phyloP scores from a whole-genome alignment of 2,113 vertebrate species.

The Lepisosteus oculatus region DNA sequence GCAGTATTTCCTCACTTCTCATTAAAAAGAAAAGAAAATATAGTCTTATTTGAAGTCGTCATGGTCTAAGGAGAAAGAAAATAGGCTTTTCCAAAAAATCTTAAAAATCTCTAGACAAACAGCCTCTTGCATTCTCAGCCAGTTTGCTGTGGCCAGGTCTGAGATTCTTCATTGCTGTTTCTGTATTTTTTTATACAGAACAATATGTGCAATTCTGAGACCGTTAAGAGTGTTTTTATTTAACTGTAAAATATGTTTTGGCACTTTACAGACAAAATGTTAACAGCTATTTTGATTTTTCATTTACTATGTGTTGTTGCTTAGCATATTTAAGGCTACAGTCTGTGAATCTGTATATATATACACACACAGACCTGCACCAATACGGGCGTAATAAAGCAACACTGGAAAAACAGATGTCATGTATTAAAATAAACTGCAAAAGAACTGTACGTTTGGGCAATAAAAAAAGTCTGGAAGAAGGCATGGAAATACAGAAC shows the following conservation, averaged over 20 bases:
- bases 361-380: neutral
- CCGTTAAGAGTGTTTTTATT: neutral
- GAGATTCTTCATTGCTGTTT: no score
- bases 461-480: conserved; percentile 1
- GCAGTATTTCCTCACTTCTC: no score
- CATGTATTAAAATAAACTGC: neutral
- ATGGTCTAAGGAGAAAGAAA: no score
- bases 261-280: neutral
- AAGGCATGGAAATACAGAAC: neutral
- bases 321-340: neutral
- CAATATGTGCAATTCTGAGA: neutral
- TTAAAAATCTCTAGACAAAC: no score
- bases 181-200: no score
- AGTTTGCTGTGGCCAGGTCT: no score
- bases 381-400: neutral
- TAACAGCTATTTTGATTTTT: neutral
- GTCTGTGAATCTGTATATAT: neutral
- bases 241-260: neutral
- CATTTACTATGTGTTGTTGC: neutral
- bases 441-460: neutral
- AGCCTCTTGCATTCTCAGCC: no score
- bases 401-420: conserved; percentile 5
- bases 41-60: no score
- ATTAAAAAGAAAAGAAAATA: no score
- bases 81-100: no score